Evolutionary conservation across 2,888 invertebrate genomes (phyloP).

Genomic region (Auanema sp.): DNA sequence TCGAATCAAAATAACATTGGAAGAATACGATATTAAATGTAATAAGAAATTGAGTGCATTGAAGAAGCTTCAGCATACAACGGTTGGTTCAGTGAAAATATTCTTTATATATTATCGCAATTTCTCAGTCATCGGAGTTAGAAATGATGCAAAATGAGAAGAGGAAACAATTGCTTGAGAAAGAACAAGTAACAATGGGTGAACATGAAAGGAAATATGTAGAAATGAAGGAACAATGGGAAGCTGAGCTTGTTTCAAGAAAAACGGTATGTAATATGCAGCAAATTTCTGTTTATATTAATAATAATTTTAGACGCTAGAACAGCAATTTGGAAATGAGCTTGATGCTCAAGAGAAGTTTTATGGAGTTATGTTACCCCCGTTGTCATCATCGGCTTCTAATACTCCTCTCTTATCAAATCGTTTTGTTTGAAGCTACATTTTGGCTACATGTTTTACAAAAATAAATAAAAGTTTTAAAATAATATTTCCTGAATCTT

Average conservation of each 20-base stretch:
- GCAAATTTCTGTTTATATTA: not conserved
- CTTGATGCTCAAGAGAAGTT: slow-evolving; percentile 54
- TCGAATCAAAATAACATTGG: slow-evolving; percentile 49
- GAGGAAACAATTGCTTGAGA: slow-evolving; percentile 56
- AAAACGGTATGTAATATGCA: slow-evolving; percentile 45
- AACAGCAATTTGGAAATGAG: slow-evolving; percentile 55
- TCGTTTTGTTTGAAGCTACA: no score
- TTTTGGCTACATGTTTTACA: no score
- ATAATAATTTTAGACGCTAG: slow-evolving; percentile 33
- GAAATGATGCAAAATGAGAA: slow-evolving; percentile 63
- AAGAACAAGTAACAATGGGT: slow-evolving; percentile 54
- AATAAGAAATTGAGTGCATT: slow-evolving; percentile 23
- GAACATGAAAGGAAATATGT: slow-evolving; percentile 59
- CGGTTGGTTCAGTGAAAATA: slow-evolving; percentile 23
- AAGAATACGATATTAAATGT: slow-evolving; percentile 56
- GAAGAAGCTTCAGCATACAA: slow-evolving; percentile 33
- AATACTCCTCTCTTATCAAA: no score
- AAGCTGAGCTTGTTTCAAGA: slow-evolving; percentile 49
- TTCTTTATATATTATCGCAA: not conserved
- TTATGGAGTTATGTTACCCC: slow-evolving; percentile 39
- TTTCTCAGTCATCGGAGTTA: slow-evolving; percentile 50
- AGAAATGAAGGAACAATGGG: slow-evolving; percentile 52
- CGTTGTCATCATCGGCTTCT: no score
- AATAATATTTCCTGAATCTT: no score
- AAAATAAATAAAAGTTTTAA: no score